Evolutionary conservation across 2,888 invertebrate genomes (phyloP).

Genomic region (Mythimna vitellina): DNA sequence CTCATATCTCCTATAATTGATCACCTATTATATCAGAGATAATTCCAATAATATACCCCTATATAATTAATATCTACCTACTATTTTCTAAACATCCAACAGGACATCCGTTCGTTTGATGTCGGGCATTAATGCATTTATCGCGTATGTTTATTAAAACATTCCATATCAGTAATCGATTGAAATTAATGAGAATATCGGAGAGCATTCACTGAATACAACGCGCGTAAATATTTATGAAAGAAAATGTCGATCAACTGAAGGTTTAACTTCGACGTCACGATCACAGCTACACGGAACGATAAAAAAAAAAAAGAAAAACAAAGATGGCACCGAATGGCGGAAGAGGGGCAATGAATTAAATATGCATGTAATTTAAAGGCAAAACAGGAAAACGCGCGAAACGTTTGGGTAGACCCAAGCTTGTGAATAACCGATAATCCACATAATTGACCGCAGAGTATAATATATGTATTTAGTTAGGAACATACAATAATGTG

Average conservation of each 20-base stretch:
- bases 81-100: conserved; percentile 46
- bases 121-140: conserved; percentile 50
- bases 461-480: conserved; percentile 18
- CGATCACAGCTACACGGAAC: conserved; percentile 8
- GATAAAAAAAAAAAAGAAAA: conserved; percentile 24
- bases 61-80: conserved; percentile 34
- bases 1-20: conserved; percentile 23
- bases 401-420: conserved; percentile 18
- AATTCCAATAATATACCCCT: conserved; percentile 32
- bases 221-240: conserved; percentile 45
- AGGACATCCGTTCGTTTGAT: conserved; percentile 51
- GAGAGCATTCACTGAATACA: conserved; percentile 41
- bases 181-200: conserved; percentile 50
- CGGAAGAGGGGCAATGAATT: conserved; percentile 40
- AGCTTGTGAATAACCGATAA: conserved; percentile 47
- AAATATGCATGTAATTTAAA: conserved; percentile 55
- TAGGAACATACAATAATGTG: conserved; percentile 26
- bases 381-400: conserved; percentile 45
- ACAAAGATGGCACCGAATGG: conserved; percentile 30
- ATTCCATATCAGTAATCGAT: conserved; percentile 55
- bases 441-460: conserved; percentile 42
- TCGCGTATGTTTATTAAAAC: conserved; percentile 49
- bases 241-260: conserved; percentile 37
- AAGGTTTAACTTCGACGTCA: conserved; percentile 34
- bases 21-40: conserved; percentile 23